These are phyloP conservation scores for Bungarus multicinctus DNA, from an alignment of 2,113 vertebrate genomes.

Conservation along the genomic window DNA sequence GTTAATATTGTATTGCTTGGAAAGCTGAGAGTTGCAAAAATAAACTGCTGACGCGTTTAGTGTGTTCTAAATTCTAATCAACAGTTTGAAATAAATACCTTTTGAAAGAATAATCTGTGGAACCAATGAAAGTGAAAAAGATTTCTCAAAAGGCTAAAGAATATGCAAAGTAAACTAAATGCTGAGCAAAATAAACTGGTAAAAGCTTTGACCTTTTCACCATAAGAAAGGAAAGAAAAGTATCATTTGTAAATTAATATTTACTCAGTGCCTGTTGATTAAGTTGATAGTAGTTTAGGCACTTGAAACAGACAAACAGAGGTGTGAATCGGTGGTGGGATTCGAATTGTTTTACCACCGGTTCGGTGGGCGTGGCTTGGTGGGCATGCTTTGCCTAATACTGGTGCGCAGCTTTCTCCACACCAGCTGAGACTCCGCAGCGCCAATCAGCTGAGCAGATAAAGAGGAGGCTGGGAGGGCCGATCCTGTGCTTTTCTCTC, in stretches of 20 bases:
- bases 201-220: constrained; percentile 22
- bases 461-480: too few relatives aligned
- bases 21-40: constrained; percentile 22
- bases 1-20: constrained; percentile 31
- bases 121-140: constrained; percentile 47
- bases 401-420: too few relatives aligned
- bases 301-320: rapidly evolving
- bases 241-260: background rate
- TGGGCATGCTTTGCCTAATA: too few relatives aligned
- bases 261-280: background rate
- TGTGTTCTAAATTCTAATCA: constrained; percentile 32
- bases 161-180: constrained; percentile 17
- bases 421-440: too few relatives aligned
- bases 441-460: too few relatives aligned
- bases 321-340: background rate
- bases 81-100: constrained; percentile 59
- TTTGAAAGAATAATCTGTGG: constrained; percentile 28
- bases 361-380: too few relatives aligned
- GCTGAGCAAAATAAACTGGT: constrained; percentile 17
- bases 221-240: background rate
- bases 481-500: too few relatives aligned
- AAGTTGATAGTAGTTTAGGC: background rate
- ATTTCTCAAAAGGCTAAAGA: constrained; percentile 45
- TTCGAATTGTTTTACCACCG: too few relatives aligned
- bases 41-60: background rate